phyloP scores from a whole-genome alignment of 2,113 vertebrate genomes.

The Taxidea taxus region DNA sequence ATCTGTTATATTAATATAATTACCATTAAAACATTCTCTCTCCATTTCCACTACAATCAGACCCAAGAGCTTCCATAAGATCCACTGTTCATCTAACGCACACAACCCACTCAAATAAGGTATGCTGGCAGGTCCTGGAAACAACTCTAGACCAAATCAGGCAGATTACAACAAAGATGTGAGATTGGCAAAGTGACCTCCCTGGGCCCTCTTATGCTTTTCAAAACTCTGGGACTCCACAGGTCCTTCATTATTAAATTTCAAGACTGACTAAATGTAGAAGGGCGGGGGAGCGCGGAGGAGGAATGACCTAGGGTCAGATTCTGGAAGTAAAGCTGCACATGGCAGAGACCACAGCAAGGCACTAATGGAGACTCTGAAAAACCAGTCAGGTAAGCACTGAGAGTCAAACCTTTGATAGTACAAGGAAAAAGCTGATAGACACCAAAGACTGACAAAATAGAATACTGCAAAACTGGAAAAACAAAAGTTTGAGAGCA shows the following conservation, averaged over 20 bases:
- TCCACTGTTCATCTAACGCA: background rate
- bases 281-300: background rate
- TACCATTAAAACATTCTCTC: conserved; percentile 24
- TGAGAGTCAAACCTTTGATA: background rate
- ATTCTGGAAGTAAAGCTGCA: background rate
- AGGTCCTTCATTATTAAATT: background rate
- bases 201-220: background rate
- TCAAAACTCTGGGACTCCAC: background rate
- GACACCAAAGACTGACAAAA: conserved; percentile 30
- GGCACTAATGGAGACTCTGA: background rate
- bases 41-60: background rate
- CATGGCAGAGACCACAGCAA: background rate
- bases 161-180: background rate
- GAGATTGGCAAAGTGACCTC: background rate
- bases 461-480: background rate
- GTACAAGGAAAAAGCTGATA: background rate
- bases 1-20: conserved; percentile 18
- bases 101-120: background rate
- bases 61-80: conserved; percentile 1
- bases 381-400: background rate
- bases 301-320: background rate
- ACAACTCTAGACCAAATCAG: background rate
- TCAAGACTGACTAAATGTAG: background rate
- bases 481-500: background rate
- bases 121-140: background rate